Conservation (phyloP, 2,113 vertebrate genomes). For the Caranx melampygus region DNA sequence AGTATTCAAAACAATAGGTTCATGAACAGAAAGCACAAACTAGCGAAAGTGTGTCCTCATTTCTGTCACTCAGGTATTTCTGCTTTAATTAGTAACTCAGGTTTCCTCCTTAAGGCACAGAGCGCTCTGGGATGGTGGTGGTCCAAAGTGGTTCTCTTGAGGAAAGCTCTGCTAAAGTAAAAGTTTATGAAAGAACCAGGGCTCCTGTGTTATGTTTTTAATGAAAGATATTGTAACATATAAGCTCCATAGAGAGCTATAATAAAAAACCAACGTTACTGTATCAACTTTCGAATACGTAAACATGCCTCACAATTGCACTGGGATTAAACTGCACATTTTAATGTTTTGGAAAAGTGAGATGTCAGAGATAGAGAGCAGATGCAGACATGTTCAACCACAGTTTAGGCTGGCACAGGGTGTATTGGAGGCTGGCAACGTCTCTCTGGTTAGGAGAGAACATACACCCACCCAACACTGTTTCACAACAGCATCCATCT, state of each 20-base stretch:
- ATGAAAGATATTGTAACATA: constrained; percentile 3
- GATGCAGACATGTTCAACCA: not conserved
- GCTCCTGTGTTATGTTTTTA: constrained; percentile 11
- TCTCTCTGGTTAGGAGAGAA: constrained; percentile 28
- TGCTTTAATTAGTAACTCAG: constrained; percentile 75
- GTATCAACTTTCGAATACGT: not conserved
- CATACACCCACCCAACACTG: constrained; percentile 4
- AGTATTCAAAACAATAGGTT: not conserved
- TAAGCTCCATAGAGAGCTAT: not conserved
- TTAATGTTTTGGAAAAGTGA: not conserved
- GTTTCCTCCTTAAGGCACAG: constrained; percentile 56
- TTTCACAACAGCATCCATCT: constrained; percentile 47
- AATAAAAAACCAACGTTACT: constrained; percentile 7
- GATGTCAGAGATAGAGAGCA: not conserved
- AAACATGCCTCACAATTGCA: not conserved
- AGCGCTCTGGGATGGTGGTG: constrained; percentile 58
- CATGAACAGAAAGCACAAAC: not conserved
- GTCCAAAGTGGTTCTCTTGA: constrained; percentile 44
- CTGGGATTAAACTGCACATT: not conserved
- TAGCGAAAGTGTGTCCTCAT: constrained; percentile 21
- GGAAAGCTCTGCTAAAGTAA: constrained; percentile 56
- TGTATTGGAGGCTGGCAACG: not conserved
- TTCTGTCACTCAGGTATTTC: constrained; percentile 56
- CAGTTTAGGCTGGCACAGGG: not conserved
- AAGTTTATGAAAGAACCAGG: constrained; percentile 40